Conservation (phyloP, 2,113 vertebrate genomes). For the Chloropsis cyanopogon region DNA sequence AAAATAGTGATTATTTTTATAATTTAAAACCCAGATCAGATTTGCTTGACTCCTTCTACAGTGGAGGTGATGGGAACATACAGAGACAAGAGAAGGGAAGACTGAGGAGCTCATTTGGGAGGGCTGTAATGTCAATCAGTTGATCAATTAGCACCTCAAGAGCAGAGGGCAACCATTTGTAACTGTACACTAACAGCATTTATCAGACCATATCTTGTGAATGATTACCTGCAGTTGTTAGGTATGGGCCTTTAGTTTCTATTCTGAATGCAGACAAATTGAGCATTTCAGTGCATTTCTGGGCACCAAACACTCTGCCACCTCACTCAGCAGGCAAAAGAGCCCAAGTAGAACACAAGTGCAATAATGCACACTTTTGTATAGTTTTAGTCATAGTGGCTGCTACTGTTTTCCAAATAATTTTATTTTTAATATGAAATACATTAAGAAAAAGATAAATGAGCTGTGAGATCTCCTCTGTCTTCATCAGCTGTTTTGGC, state of each 20-base stretch:
- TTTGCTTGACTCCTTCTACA: background rate
- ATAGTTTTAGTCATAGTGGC: background rate
- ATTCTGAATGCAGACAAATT: background rate
- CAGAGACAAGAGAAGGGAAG: background rate
- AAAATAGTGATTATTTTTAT: background rate
- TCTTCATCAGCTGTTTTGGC: constrained; percentile 10
- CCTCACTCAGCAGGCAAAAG: background rate
- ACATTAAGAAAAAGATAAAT: constrained; percentile 14
- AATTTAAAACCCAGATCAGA: background rate
- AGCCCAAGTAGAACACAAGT: background rate
- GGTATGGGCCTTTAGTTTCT: background rate
- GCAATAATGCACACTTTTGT: background rate
- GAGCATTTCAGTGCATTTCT: background rate
- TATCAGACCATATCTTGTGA: background rate
- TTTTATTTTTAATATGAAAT: background rate
- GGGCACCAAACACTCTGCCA: background rate
- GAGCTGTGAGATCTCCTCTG: background rate
- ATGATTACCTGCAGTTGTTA: background rate
- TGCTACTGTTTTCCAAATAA: background rate
- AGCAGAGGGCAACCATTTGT: background rate
- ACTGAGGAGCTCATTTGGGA: background rate
- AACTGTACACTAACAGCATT: background rate
- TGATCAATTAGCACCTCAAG: background rate
- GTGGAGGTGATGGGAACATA: background rate
- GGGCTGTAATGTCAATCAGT: background rate